Base-by-base conservation (phyloP, 2,888 invertebrate genomes). In the Lithosia quadra region DNA sequence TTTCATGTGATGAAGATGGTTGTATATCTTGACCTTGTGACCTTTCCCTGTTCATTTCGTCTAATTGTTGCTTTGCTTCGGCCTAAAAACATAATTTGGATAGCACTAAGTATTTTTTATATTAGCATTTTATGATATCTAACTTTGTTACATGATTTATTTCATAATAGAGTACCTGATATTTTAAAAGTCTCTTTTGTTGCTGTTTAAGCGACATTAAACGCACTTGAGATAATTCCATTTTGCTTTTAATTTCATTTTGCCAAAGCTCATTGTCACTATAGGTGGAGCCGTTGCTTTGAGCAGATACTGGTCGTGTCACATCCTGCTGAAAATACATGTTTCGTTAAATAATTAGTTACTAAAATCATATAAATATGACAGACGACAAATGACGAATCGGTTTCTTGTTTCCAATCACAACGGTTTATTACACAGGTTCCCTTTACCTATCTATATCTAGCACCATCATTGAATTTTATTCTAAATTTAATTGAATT, bases 151-250 rank as follows among this genome's bases (percentile, higher is more conserved):
- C 13, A 24, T 24, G 4, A 56, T 55, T 55, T 55, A 55, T 7
- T 7, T 22, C 4, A 9, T 49, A n/a, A 13, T 43, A 24, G 7
- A 49, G 24, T 36, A 93, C 95, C 90, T 95, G 95, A 84, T 94
- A 95, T 78, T 95, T 95, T 1, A 95, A 78, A 28, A 95, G 87
- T 72, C 94, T 85, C 71, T 93, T 93, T 82, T 96, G 96, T 80
- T 96, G 96, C 71, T 96, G 96, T 78, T 96, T 96, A 57, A 96
- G 85, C 24, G 96, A 95, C 22, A 93, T 91, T 67, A 96, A 88
- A 43, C 96, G 95, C 74, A 95, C 94, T 81, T 96, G 96, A 0
- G 96, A 96, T 78, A 96, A 91, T 83, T 96, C 96, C 92, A 96
- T 95, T 86, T 96, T 96, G 76, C 95, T 95, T 78, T 96, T 96